Conservation (phyloP, 2,888 invertebrate genomes). For the Syrista parreyssii region DNA sequence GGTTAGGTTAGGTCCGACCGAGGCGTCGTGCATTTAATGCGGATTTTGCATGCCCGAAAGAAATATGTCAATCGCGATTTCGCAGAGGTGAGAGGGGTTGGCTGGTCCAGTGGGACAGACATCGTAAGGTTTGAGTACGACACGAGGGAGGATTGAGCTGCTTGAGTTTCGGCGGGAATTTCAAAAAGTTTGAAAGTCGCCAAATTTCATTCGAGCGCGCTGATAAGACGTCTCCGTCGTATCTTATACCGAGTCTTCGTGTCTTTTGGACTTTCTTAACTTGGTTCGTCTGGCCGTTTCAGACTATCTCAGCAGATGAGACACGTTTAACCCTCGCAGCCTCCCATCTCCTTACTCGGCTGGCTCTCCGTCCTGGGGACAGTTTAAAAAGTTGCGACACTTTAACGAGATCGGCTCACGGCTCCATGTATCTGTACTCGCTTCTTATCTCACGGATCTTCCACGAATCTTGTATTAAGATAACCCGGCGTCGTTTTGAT, state of each 20-base stretch:
- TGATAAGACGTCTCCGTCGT: background rate
- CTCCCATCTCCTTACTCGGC: background rate
- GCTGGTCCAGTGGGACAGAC: background rate
- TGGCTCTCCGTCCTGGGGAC: background rate
- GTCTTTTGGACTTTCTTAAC: background rate
- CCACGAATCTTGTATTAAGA: background rate
- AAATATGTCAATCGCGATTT: background rate
- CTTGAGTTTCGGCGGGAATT: background rate
- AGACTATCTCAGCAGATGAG: background rate
- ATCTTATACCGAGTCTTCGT: background rate
- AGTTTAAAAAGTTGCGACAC: constrained; percentile 1
- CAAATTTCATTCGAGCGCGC: background rate
- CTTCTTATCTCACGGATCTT: background rate
- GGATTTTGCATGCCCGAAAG: no score
- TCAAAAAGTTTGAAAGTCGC: background rate
- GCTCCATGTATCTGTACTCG: background rate
- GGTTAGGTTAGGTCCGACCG: background rate
- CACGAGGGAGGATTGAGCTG: no score
- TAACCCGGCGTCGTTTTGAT: background rate
- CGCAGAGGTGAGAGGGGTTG: no score
- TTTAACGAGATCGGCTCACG: background rate
- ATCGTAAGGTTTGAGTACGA: background rate
- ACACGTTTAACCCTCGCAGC: background rate
- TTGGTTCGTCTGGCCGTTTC: background rate
- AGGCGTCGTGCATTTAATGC: background rate